Evolutionary conservation across 2,113 vertebrate species (phyloP).

Genomic region (Seriola rivoliana): DNA sequence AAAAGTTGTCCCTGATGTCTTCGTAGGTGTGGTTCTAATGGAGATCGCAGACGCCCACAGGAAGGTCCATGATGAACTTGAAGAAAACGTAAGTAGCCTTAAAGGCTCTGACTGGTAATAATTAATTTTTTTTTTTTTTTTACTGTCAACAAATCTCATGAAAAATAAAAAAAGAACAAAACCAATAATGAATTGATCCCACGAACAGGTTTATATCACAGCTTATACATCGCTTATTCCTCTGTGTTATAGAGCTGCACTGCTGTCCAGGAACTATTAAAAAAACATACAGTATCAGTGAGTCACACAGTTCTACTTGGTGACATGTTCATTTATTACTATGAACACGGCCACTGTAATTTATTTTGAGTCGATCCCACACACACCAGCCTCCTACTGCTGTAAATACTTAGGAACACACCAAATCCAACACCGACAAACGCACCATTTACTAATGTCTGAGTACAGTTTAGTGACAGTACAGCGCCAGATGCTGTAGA

Average conservation of each 20-base stretch:
- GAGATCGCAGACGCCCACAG: conserved; percentile 93
- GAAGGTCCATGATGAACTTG: conserved; percentile 91
- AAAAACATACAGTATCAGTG: not conserved
- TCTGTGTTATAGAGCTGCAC: not conserved
- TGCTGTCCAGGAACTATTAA: not conserved
- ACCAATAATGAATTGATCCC: not conserved
- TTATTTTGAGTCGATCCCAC: not conserved
- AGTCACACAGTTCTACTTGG: not conserved
- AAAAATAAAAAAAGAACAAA: not conserved
- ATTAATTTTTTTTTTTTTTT: not conserved
- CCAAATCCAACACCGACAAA: not conserved
- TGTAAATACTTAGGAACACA: not conserved
- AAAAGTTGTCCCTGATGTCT: conserved; percentile 28
- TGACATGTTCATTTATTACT: not conserved
- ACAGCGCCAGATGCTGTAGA: not conserved
- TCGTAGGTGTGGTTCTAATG: conserved; percentile 91
- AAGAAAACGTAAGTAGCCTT: conserved; percentile 90
- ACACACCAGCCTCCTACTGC: not conserved
- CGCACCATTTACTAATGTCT: not conserved
- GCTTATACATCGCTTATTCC: not conserved
- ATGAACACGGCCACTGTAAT: not conserved
- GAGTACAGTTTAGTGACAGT: not conserved
- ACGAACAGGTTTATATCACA: not conserved
- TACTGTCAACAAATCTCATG: not conserved
- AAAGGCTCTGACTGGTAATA: not conserved